Evolutionary conservation across 2,797 vertebrate genomes (phyloP), one percentile per base, ranked within the genome.

Genomic region (Oryzias dopingdopingensis): DNA sequence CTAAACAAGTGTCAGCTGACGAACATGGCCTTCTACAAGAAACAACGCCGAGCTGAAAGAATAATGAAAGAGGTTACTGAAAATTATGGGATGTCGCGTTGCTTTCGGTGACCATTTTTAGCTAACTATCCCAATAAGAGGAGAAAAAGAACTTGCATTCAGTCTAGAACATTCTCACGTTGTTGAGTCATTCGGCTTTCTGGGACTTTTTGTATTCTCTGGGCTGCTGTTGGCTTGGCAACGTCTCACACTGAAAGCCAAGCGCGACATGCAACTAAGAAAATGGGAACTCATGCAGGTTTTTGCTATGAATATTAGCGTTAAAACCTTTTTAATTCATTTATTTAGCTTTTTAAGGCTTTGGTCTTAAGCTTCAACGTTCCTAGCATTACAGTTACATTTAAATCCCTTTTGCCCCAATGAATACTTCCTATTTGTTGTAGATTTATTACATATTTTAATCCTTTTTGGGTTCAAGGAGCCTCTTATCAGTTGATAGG

Each of bases 1-100:
- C 4, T 69, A 84, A 86, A 84, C 82, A 80, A 84, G 83, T 79
- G 83, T 88, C 86, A 88, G 81, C 82, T 89, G 81, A 81, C 70
- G 62, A 49, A 49, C 57, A 23, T 51, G 40, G 54, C 24, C n/a
- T 26, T 41, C n/a, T 54, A 7, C 7, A 22, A 23, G 15, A 23
- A 40, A 42, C 15, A 17, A 16, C 18, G 18, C 13, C 23, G 24
- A 10, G 42, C 37, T 4, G 5, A 14, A 13, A 13, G 15, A 43
- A 24, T 17, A 3, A 0, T 7, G 5, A 13, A 49, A 3, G 47
- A 32, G 40, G 12, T 22, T 47, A n/a, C 13, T 12, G 2, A 14
- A 22, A 13, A 13, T 2, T 16, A 10, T 1, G 5, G 1, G 45
- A 0, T n/a, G 5, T 1, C 13, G 14, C 42, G 5, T 45, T 20